Evolutionary conservation across 2,888 invertebrate genomes (phyloP), one percentile per base, ranked within the genome.

Genomic region (Mactromeris polynyma): DNA sequence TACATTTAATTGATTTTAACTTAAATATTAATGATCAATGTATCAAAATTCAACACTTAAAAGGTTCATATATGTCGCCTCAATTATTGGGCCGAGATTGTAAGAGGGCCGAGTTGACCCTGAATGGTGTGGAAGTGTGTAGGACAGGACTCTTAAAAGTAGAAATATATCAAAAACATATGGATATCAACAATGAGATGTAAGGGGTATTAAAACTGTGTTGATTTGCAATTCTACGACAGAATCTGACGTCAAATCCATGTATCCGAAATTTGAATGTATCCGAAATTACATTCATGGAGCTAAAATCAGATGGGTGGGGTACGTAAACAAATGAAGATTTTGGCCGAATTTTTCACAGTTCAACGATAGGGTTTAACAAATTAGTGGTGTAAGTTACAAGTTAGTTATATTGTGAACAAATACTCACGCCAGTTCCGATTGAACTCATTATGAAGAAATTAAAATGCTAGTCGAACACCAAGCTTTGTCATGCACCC

Each of bases 391-490:
- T n/a, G 9, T 14, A 26, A n/a, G 54, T 38, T 2, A 58, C 31
- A 26, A 58, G 0, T 36, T 17, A 21, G 7, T 7, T 2, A 31
- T 33, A 0, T 46, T 9, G 64, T 0, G 31, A 42, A 26, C 11
- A 26, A 19, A 89, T 86, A 93, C 93, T 91, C 92, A 95, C 95
- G 69, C 95, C 95, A 38, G 95, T 95, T 86, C 95, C 95, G 86
- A 95, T 95, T 17, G 95, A 95, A 93, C 95, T 95, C 95, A 95
- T 95, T 58, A 85, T 33, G 85, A 33, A 38, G 40, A 36, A 4
- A 33, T 54, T 19, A 69, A 46, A 31, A 21, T 79, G n/a, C 19
- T n/a, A 33, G 81, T 81, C 36, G 1, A 64, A 73, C 73, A 19
- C 69, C 73, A 51, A 46, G 93, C 93, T 93, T 88, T 91, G 93